These are phyloP conservation scores for Macaria liturata DNA, from an alignment of 2,888 invertebrate genomes.

Conservation along the genomic window DNA sequence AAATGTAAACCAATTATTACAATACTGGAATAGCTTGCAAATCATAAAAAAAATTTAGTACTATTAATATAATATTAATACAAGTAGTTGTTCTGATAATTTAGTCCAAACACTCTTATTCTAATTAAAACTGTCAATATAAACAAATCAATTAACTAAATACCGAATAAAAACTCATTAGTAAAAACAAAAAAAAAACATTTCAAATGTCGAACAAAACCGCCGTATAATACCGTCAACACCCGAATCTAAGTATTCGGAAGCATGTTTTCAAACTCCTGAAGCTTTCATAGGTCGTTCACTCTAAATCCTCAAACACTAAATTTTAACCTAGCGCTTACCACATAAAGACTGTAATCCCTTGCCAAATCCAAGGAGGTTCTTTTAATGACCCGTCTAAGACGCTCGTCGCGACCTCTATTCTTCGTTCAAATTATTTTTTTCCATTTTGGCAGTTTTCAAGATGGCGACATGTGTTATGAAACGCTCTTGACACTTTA, in stretches of 20 bases:
- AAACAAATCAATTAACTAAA: no score
- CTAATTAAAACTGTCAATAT: no score
- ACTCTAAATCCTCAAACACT: constrained; percentile 46
- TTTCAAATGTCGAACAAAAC: neutral
- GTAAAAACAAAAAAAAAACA: neutral
- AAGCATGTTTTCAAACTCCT: constrained; percentile 73
- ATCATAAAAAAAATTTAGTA: no score
- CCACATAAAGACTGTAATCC: constrained; percentile 39
- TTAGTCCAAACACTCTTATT: no score
- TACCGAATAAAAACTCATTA: neutral
- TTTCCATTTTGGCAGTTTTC: constrained; percentile 30
- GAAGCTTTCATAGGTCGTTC: constrained; percentile 71
- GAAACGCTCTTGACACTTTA: constrained; percentile 28
- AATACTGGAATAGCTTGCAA: no score
- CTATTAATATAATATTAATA: no score
- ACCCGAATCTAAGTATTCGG: constrained; percentile 41
- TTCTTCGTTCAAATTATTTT: constrained; percentile 33
- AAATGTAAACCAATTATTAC: no score
- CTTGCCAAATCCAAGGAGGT: constrained; percentile 34
- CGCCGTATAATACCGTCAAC: constrained; percentile 5
- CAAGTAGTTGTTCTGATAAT: no score
- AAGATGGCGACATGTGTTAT: constrained; percentile 35
- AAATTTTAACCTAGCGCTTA: constrained; percentile 39
- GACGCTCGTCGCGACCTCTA: constrained; percentile 43
- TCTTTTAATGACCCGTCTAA: constrained; percentile 40